Evolutionary conservation across 2,888 invertebrate genomes (phyloP), one percentile per base, ranked within the genome.

Genomic region (Euplagia quadripunctaria): DNA sequence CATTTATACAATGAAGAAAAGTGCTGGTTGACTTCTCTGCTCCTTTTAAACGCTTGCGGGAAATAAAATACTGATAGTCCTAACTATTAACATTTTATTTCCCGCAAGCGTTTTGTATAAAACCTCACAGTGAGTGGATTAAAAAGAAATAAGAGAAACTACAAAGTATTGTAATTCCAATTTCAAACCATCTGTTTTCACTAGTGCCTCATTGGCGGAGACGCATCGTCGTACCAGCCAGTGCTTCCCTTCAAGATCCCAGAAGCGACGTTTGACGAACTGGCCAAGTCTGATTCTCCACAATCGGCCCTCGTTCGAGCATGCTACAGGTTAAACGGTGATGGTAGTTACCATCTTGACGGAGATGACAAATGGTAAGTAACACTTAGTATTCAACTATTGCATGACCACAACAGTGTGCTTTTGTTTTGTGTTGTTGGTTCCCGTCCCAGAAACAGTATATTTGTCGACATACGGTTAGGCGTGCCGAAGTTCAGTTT

Each of bases 161-260:
- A 0, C 11, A 31, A 61, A 12, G 0, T 7, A 12, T 31, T 14
- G 5, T 14, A 14, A 31, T 5, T 61, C 12, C 0, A n/a, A 58
- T 20, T 43, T 46, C 0, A 14, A 65, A 55, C 49, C 6, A 68
- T 78, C 68, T 78, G 75, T 72, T 61, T 41, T 46, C 66, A 61
- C 9, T 78, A 96, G 96, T 95, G 96, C 73, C 86, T 96, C 66
- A 87, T 96, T 72, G 96, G 96, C 0, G 95, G 96, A 3, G 94
- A 96, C 20, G 87, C 94, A 0, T 88, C 94, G 4, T 88, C 89
- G 0, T 96, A 96, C 86, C 93, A 92, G 70, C 96, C 96, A 58
- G 93, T 94, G 5, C 85, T 96, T 20, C 96, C 96, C 0, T 93
- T 88, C 85, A 89, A 89, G 74, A 94, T 96, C 51, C 89, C 91